Evolutionary conservation across 2,797 vertebrate genomes (phyloP).

Genomic region (Remorina albescens): DNA sequence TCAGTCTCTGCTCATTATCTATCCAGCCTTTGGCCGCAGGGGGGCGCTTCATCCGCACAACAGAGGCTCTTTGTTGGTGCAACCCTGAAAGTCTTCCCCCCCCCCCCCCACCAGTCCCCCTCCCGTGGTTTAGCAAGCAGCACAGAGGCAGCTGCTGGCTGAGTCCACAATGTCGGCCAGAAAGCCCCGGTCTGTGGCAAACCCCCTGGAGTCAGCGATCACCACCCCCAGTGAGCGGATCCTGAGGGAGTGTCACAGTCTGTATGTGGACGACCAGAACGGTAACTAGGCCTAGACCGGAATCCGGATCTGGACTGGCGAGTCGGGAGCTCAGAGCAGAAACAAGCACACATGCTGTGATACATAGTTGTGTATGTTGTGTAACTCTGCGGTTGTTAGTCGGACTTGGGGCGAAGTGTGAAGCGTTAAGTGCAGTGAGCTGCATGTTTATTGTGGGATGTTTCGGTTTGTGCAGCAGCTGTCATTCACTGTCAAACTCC

Average conservation of each 20-base stretch:
- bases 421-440: not conserved
- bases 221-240: constrained; percentile 85
- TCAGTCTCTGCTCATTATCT: not conserved
- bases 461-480: too few relatives aligned
- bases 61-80: constrained; percentile 61
- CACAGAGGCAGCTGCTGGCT: not conserved
- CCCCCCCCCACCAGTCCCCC: too few relatives aligned
- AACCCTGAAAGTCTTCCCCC: constrained; percentile 78
- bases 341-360: not conserved
- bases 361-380: constrained; percentile 12
- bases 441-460: too few relatives aligned
- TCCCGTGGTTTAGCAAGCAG: not conserved
- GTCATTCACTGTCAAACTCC: constrained; percentile 47
- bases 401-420: constrained; percentile 4
- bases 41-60: constrained; percentile 49
- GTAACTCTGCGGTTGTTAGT: constrained; percentile 16
- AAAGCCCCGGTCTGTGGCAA: constrained; percentile 84
- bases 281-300: constrained; percentile 83
- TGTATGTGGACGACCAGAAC: constrained; percentile 85
- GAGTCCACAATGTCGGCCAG: constrained; percentile 80
- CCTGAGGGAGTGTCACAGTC: constrained; percentile 84
- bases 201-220: constrained; percentile 84
- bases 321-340: not conserved
- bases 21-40: constrained; percentile 7
- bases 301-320: too few relatives aligned